A percentile compares a stretch with the other conserved stretches of the same genome.
These are phyloP conservation scores for Tadarida brasiliensis DNA, from an alignment of 2,797 vertebrate genomes.

Conservation along the genomic window DNA sequence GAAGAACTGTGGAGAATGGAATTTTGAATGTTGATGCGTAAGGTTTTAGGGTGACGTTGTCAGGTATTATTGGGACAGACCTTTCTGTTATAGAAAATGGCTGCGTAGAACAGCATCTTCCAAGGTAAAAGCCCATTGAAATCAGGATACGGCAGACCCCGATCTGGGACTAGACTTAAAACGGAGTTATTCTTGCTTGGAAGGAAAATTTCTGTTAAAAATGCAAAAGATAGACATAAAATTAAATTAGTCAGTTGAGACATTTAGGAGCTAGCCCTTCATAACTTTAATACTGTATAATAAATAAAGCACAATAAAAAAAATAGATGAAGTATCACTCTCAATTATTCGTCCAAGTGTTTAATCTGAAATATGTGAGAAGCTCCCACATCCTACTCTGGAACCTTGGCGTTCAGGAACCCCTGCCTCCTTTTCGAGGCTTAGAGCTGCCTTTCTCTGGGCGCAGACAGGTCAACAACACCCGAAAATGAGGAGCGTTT, in stretches of 20 bases:
- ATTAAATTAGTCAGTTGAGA: not conserved
- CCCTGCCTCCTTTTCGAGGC: not conserved
- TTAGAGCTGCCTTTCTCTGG: not conserved
- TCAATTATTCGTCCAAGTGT: not conserved
- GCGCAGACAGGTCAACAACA: not conserved
- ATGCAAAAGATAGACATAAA: not conserved
- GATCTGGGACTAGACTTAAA: constrained; percentile 17
- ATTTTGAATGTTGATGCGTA: constrained; percentile 31
- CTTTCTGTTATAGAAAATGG: constrained; percentile 13
- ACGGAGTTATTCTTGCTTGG: not conserved
- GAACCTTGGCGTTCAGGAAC: not conserved
- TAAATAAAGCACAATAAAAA: constrained; percentile 36
- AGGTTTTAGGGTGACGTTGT: not conserved
- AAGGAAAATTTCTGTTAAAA: constrained; percentile 47
- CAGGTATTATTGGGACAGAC: not conserved
- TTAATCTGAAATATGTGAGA: not conserved
- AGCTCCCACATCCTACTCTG: not conserved
- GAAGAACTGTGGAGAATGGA: not conserved
- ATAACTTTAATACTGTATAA: not conserved
- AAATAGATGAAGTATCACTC: not conserved
- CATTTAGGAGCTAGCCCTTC: not conserved
- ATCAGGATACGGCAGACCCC: not conserved
- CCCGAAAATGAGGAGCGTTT: not conserved
- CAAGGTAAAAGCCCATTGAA: not conserved
- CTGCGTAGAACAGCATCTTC: not conserved